Evolutionary conservation across 2,797 vertebrate species (phyloP), one percentile per base, ranked within the genome.

Genomic region (Tapera naevia): DNA sequence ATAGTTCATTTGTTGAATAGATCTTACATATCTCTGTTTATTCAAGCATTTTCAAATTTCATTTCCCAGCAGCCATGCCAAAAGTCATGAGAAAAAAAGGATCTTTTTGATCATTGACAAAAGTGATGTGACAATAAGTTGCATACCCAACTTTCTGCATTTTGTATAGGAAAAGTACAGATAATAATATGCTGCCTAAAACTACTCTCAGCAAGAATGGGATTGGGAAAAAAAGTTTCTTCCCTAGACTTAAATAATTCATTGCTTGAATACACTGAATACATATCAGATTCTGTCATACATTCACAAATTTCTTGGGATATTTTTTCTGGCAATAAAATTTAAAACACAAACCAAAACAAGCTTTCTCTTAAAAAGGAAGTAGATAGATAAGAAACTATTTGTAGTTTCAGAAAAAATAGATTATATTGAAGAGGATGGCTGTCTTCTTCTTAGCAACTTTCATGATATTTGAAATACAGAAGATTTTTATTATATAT

Each of bases 1-100:
- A 97, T 97, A 97, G 98, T 97, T 97, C 85, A 97, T 66, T 97
- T 97, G 84, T 96, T 97, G 96, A 97, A 97, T 93, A 96, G 89
- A 91, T 95, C 81, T 95, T 72, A 80, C 91, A 69, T 94, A 94
- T 86, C 48, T 96, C 66, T 94, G 92, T 96, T 97, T 97, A 95
- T 93, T 96, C 75, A 93, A 95, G 48, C 45, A 83, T 92, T 96
- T 97, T 91, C 57, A 91, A 62, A 33, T 65, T 91, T 66, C n/a
- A 54, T 91, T 96, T 95, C n/a, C 95, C 83, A 94, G 75, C 51
- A 97, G 92, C 80, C 80, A 95, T 93, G 78, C 94, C 79, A 81
- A 33, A 28, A 96, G 91, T 89, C 71, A 85, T 87, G 73, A 58
- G 33, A 54, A 82, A 90, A 61, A 70, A 95, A 67, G 15, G 3